These are phyloP conservation scores for Pilophorus perplexus DNA, from an alignment of 2,888 invertebrate species.

Conservation along the genomic window DNA sequence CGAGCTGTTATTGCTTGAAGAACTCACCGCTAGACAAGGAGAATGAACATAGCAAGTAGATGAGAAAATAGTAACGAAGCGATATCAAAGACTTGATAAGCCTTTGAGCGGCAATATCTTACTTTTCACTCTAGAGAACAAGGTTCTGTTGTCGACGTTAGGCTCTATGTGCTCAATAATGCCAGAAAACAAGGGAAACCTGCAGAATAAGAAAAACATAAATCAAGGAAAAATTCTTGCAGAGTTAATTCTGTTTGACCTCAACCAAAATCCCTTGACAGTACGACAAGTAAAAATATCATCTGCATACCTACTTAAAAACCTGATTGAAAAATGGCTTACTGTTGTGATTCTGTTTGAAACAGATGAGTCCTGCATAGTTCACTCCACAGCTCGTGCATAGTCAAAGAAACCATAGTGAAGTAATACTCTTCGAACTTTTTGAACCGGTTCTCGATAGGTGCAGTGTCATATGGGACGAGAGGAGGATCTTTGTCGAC, in stretches of 20 bases:
- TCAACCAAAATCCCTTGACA: no score
- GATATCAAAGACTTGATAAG: no score
- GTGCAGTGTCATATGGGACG: neutral
- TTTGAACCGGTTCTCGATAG: slow-evolving; percentile 10
- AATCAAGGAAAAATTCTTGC: no score
- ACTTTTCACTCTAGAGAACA: slow-evolving; percentile 9
- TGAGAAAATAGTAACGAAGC: no score
- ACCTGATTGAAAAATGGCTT: no score
- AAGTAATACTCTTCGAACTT: slow-evolving; percentile 13
- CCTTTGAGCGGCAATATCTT: neutral
- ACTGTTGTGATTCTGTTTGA: slow-evolving; percentile 23
- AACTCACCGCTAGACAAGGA: no score
- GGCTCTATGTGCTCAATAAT: slow-evolving; percentile 7
- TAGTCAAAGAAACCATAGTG: slow-evolving; percentile 5
- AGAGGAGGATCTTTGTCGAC: slow-evolving; percentile 14
- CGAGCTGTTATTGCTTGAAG: no score
- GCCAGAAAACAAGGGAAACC: slow-evolving; percentile 17
- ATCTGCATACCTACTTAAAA: no score
- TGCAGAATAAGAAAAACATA: neutral
- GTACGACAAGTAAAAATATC: no score
- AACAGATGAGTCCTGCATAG: neutral
- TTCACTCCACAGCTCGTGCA: slow-evolving; percentile 31
- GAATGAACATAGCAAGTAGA: no score
- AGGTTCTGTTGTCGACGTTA: slow-evolving; percentile 1
- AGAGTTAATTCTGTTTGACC: no score